Evolutionary conservation across 2,888 invertebrate species (phyloP), one percentile per base, ranked within the genome.

Genomic region (Lycocerus yunnanus): DNA sequence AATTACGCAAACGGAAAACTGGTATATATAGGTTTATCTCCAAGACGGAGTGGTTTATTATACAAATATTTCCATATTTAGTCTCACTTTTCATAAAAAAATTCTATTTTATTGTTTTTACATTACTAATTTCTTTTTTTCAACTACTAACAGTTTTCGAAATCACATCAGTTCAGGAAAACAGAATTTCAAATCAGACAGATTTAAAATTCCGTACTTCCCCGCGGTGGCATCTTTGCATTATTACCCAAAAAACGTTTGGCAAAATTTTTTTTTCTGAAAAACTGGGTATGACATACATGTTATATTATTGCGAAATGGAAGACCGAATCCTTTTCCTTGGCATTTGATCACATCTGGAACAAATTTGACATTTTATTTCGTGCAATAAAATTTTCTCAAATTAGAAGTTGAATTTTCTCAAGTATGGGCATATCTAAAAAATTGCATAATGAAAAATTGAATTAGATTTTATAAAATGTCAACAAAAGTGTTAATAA

Each of bases 11-110:
- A 72, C 60, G 61, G 58, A 68, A 58, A 68, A 63, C 16, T 13
- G 15, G 43, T 58, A 24, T 15, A 63, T 20, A 63, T 63, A 63
- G 20, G 16, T n/a, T 13, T 16, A n/a, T 20, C 16, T n/a, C 20
- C n/a, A 63, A 63, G 69, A 63, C 18, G 63, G 60, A 24, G 63
- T n/a, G 43, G 58, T 69, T 69, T 69, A 69, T 69, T 69, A 69
- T 63, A 63, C 61, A 63, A 18, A 69, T 69, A 69, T 69, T 24
- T 43, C 61, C 69, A 43, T 69, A 43, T 18, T 69, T 69, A 69
- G 21, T 18, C 27, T 24, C 24, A 43, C 21, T 43, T 69, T 69
- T 43, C 63, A 21, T 63, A 43, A 69, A 69, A n/a, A 69, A 69
- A 27, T 69, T 69, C 43, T n/a, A 43, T 43, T n/a, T 43, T 43